Percentiles rank a stretch among this genome's conserved stretches.
phyloP scores from a whole-genome alignment of 2,797 vertebrate genomes.

The Channallabes apus region DNA sequence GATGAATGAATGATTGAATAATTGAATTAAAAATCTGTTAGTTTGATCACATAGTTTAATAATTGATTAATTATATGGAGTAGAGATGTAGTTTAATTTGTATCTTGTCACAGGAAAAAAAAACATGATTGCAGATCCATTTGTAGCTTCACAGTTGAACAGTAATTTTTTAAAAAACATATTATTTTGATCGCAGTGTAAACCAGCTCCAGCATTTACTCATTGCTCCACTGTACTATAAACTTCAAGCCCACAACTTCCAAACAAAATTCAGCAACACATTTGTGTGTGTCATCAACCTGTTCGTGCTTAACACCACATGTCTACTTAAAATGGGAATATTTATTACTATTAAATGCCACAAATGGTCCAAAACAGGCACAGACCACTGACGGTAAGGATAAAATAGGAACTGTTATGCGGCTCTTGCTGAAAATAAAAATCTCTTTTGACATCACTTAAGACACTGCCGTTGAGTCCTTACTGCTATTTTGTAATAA shows the following conservation, averaged over 20 bases:
- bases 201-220: neutral
- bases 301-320: neutral
- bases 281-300: neutral
- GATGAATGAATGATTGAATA: too few relatives aligned
- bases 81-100: neutral
- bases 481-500: neutral
- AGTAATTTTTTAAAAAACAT: neutral
- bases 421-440: neutral
- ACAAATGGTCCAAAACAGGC: neutral
- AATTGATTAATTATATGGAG: too few relatives aligned
- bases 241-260: neutral
- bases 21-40: neutral
- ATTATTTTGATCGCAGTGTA: neutral
- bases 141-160: neutral
- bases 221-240: neutral
- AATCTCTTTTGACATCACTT: neutral
- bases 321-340: neutral
- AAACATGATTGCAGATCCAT: neutral
- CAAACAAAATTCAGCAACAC: neutral
- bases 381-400: neutral
- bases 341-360: slow-evolving; percentile 3
- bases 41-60: neutral
- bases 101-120: neutral
- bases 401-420: neutral
- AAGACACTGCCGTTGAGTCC: neutral